These are phyloP conservation scores for Colossoma macropomum DNA, from an alignment of 2,113 vertebrate genomes.

Conservation along the genomic window DNA sequence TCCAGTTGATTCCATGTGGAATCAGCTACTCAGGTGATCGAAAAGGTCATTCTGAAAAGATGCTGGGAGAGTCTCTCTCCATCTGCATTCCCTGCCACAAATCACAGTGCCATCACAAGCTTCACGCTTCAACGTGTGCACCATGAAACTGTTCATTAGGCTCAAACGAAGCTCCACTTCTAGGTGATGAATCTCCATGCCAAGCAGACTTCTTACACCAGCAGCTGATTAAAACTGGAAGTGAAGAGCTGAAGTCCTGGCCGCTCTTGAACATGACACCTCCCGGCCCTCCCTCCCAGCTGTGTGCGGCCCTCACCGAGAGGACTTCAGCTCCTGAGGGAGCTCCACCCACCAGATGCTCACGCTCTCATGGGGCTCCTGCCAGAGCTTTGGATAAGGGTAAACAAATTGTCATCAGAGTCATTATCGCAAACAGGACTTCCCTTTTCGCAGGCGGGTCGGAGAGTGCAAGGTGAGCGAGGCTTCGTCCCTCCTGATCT, in stretches of 20 bases:
- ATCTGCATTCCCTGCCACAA: background rate
- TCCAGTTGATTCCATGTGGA: background rate
- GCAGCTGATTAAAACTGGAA: conserved; percentile 14
- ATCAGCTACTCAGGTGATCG: background rate
- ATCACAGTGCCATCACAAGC: background rate
- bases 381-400: conserved; percentile 64
- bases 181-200: background rate
- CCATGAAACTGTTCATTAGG: background rate
- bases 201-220: conserved; percentile 7
- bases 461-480: conserved; percentile 66
- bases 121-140: background rate
- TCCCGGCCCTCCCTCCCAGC: conserved; percentile 65
- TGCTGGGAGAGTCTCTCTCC: background rate
- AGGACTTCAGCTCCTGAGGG: conserved; percentile 37
- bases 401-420: conserved; percentile 77
- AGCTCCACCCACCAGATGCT: conserved; percentile 71
- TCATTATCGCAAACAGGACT: conserved; percentile 73
- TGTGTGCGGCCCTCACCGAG: conserved; percentile 63
- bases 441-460: conserved; percentile 68
- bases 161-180: background rate
- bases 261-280: conserved; percentile 74
- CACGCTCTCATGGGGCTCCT: conserved; percentile 69
- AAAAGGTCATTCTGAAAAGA: conserved; percentile 9
- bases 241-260: conserved; percentile 46
- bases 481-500: conserved; percentile 30